Conservation (phyloP, 2,113 vertebrate genomes). For the Thinocorus orbignyianus region DNA sequence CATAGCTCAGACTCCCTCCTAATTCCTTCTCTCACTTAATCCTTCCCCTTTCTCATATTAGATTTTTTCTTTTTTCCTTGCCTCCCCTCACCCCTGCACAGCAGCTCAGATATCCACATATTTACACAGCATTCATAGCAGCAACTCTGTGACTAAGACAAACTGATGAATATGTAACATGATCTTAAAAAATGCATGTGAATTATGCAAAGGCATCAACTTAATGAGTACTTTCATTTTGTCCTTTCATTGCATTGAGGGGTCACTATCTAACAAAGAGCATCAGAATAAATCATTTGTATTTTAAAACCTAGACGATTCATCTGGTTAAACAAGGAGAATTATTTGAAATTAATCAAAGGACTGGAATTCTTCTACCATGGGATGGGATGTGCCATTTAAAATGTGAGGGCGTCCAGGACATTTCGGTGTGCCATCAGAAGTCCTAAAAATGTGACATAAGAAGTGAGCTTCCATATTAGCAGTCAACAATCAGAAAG, state of each 20-base stretch:
- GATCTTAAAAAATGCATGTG: not conserved
- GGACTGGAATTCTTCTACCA: not conserved
- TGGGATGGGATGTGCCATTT: not conserved
- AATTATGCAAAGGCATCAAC: not conserved
- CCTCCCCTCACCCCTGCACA: not conserved
- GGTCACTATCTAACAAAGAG: not conserved
- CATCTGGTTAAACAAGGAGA: not conserved
- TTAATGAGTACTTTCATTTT: not conserved
- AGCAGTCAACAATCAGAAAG: not conserved
- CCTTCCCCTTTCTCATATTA: not conserved
- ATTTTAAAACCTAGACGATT: not conserved
- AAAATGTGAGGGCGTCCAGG: not conserved
- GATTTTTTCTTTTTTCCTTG: not conserved
- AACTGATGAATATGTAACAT: not conserved
- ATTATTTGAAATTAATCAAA: not conserved
- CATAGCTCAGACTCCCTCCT: not conserved
- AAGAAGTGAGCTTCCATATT: not conserved
- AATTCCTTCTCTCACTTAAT: not conserved
- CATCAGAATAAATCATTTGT: not conserved
- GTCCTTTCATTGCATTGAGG: not conserved
- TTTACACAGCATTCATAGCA: not conserved
- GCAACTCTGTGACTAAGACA: not conserved
- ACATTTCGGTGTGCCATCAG: not conserved
- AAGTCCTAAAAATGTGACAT: not conserved
- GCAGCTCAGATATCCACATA: not conserved